Conservation (phyloP, 2,888 invertebrate genomes). For the Lithophane socia region DNA sequence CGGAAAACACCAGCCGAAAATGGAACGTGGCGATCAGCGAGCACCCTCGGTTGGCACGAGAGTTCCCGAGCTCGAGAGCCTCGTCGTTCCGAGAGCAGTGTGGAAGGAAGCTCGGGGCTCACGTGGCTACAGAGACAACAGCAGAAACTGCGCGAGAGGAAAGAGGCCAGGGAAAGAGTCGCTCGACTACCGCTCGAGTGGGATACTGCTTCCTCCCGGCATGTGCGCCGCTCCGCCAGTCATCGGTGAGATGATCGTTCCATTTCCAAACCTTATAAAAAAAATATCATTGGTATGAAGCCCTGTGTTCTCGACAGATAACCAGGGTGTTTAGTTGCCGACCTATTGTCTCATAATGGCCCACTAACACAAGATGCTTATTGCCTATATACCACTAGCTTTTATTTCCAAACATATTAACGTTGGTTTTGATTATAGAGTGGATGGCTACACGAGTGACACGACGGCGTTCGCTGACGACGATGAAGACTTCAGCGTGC, state of each 20-base stretch:
- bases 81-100: conserved; percentile 83
- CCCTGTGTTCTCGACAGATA: not conserved
- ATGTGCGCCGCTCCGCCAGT: conserved; percentile 88
- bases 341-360: not conserved
- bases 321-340: not conserved
- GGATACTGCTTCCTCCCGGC: conserved; percentile 86
- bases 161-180: conserved; percentile 93
- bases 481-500: conserved; percentile 93
- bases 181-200: conserved; percentile 93
- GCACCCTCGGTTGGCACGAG: conserved; percentile 86
- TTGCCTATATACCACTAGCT: not conserved
- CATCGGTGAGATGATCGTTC: conserved; percentile 81
- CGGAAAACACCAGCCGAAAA: conserved; percentile 82
- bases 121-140: conserved; percentile 96
- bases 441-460: conserved; percentile 95
- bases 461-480: conserved; percentile 95
- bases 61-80: conserved; percentile 80
- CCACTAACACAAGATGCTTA: not conserved
- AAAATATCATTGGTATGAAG: not conserved
- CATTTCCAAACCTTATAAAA: not conserved
- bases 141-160: conserved; percentile 94
- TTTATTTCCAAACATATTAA: conserved; percentile 7
- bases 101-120: conserved; percentile 88
- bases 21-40: conserved; percentile 85
- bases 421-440: conserved; percentile 77